Conservation (phyloP, 2,888 invertebrate species). For the Spodoptera littoralis region DNA sequence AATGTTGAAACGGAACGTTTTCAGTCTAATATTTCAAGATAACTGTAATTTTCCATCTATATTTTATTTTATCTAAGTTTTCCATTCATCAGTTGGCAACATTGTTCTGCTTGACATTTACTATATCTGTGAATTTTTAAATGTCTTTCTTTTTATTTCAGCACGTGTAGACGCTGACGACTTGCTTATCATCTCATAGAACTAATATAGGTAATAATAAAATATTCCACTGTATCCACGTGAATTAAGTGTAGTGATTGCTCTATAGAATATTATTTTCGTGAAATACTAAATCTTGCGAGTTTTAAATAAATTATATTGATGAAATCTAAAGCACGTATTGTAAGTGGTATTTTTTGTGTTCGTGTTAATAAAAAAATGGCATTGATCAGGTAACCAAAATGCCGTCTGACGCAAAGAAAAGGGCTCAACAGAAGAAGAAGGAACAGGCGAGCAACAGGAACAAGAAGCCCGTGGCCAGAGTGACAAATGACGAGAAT, state of each 20-base stretch:
- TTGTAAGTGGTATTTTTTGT: slow-evolving; percentile 40
- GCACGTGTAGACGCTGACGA: slow-evolving; percentile 87
- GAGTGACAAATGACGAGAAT: slow-evolving; percentile 88
- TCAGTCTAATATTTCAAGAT: too few relatives aligned
- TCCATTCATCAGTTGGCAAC: background rate
- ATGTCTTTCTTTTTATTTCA: slow-evolving; percentile 81
- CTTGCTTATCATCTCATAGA: slow-evolving; percentile 73
- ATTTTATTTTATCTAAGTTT: too few relatives aligned
- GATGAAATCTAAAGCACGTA: slow-evolving; percentile 12
- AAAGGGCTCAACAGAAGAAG: slow-evolving; percentile 98
- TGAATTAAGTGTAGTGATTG: slow-evolving; percentile 35
- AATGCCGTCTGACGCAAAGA: slow-evolving; percentile 99
- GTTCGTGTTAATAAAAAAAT: slow-evolving; percentile 57
- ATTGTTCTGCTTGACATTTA: slow-evolving; percentile 47
- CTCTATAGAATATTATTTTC: slow-evolving; percentile 13
- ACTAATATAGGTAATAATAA: slow-evolving; percentile 70
- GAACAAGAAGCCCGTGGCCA: slow-evolving; percentile 86
- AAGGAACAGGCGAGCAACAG: slow-evolving; percentile 97
- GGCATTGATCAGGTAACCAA: slow-evolving; percentile 62
- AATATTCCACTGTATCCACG: slow-evolving; percentile 28
- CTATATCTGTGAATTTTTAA: slow-evolving; percentile 51
- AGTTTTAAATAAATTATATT: slow-evolving; percentile 2
- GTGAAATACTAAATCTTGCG: slow-evolving; percentile 3
- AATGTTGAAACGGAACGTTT: too few relatives aligned
- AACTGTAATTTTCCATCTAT: too few relatives aligned